Percentiles rank a stretch among this genome's conserved stretches.
phyloP scores from a whole-genome alignment of 2,113 vertebrate species.

The Synchiropus splendidus region DNA sequence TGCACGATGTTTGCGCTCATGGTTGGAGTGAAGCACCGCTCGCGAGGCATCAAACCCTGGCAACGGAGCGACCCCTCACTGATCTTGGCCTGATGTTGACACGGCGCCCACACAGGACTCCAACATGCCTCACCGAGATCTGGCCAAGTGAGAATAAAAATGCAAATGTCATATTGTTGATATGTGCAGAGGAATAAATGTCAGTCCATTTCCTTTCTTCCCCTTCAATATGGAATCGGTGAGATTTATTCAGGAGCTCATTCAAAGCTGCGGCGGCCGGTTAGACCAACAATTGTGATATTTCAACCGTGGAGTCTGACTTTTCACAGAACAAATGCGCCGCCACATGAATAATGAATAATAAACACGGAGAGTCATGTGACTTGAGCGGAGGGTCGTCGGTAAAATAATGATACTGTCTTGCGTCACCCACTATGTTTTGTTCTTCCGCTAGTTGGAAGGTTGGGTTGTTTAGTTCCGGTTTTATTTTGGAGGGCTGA shows the following conservation, averaged over 20 bases:
- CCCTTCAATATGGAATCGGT: slow-evolving; percentile 38
- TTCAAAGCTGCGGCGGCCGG: slow-evolving; percentile 43
- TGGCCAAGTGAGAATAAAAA: slow-evolving; percentile 55
- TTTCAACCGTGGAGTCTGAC: slow-evolving; percentile 44
- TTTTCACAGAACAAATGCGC: too few species aligned
- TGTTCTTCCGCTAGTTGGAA: too few species aligned
- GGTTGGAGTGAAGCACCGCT: too few species aligned
- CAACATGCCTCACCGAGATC: slow-evolving; percentile 19
- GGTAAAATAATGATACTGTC: too few species aligned
- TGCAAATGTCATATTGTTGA: slow-evolving; percentile 61
- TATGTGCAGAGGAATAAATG: slow-evolving; percentile 57
- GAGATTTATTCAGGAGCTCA: slow-evolving; percentile 23
- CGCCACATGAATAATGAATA: too few species aligned
- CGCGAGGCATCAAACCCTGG: too few species aligned
- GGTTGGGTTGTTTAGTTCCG: too few species aligned
- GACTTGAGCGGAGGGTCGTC: too few species aligned
- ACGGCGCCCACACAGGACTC: slow-evolving; percentile 28
- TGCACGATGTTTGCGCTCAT: too few species aligned
- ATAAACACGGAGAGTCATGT: too few species aligned
- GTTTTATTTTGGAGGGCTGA: too few species aligned
- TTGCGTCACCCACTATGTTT: too few species aligned
- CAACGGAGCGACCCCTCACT: not conserved
- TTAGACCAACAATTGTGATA: slow-evolving; percentile 56
- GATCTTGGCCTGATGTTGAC: slow-evolving; percentile 39
- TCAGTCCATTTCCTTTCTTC: slow-evolving; percentile 38